Percentiles rank a stretch among this genome's conserved stretches.
phyloP scores from a whole-genome alignment of 2,797 vertebrate genomes.

The Bucorvus abyssinicus region DNA sequence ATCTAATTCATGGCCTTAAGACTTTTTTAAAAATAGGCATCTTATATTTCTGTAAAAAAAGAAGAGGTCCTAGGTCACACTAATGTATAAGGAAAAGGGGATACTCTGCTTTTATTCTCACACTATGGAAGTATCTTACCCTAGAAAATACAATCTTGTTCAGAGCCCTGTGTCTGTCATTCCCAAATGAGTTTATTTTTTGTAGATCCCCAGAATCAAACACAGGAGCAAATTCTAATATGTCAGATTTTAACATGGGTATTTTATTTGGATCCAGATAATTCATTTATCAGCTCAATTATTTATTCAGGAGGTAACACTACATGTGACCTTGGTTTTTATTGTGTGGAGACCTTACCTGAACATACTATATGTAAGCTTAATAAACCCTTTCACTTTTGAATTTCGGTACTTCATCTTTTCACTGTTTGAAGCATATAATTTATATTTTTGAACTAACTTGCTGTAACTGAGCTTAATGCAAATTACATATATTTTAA shows the following conservation, averaged over 20 bases:
- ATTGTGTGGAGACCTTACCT: background rate
- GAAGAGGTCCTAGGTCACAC: background rate
- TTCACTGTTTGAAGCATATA: background rate
- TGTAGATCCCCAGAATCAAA: background rate
- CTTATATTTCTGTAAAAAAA: background rate
- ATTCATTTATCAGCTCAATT: background rate
- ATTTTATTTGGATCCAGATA: background rate
- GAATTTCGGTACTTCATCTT: background rate
- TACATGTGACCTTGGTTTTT: background rate
- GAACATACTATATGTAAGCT: background rate
- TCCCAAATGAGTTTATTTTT: background rate
- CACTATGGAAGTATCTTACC: background rate
- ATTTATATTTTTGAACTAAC: background rate
- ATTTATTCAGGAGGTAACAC: background rate
- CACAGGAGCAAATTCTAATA: background rate
- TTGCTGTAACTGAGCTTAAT: background rate
- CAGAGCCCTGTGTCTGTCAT: background rate
- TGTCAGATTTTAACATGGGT: background rate
- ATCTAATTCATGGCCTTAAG: background rate
- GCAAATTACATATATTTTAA: background rate
- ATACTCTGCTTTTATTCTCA: background rate
- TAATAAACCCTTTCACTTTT: background rate
- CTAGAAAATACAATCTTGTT: background rate
- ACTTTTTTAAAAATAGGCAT: background rate
- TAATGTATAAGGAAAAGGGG: rapidly evolving